These are phyloP conservation scores for Megaptera novaeangliae DNA, from an alignment of 2,113 vertebrate species.

Conservation along the genomic window DNA sequence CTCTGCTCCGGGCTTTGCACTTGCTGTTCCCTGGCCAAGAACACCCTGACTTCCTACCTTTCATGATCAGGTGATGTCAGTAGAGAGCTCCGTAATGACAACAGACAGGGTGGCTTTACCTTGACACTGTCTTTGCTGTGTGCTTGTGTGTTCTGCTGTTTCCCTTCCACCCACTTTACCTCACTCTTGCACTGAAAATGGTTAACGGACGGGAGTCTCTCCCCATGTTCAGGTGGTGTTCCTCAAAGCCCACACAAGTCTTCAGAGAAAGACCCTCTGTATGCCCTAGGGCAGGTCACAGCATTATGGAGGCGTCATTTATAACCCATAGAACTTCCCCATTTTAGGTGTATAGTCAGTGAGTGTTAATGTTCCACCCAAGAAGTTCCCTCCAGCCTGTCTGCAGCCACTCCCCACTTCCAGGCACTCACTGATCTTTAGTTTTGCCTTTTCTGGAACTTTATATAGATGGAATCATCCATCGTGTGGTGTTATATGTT, in stretches of 20 bases:
- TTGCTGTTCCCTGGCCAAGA: background rate
- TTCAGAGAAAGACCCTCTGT: background rate
- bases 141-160: background rate
- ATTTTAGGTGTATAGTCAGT: background rate
- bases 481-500: fast-evolving
- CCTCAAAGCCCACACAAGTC: background rate
- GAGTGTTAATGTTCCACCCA: background rate
- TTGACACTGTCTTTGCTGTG: background rate
- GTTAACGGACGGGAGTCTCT: background rate
- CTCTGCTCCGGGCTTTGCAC: background rate
- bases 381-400: background rate
- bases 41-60: background rate
- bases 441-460: background rate
- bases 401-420: background rate
- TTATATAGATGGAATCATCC: background rate
- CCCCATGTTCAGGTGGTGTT: background rate
- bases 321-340: background rate
- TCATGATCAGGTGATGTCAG: fast-evolving
- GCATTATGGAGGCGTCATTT: background rate
- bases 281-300: background rate
- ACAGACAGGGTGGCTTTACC: background rate
- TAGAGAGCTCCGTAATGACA: fast-evolving
- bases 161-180: background rate
- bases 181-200: background rate
- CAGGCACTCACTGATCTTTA: background rate